Percentiles rank a stretch among this genome's conserved stretches.
phyloP scores from a whole-genome alignment of 1,140 invertebrate genomes.

The Pristionchus pacificus region DNA sequence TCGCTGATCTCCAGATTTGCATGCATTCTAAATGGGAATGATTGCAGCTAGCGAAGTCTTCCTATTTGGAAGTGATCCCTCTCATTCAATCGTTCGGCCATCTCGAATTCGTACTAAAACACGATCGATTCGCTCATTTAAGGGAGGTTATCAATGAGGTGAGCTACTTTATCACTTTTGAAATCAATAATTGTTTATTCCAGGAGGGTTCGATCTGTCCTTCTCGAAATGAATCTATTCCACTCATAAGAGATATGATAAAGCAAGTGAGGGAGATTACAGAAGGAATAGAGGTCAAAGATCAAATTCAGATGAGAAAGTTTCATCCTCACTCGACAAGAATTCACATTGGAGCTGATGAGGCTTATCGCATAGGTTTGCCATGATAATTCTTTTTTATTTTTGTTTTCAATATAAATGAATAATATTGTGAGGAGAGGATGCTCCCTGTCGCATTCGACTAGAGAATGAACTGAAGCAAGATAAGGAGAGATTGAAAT shows the following conservation, averaged over 20 bases:
- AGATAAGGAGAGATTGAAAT: conserved; percentile 16
- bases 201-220: conserved; percentile 58
- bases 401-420: neutral
- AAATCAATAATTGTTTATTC: neutral
- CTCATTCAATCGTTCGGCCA: conserved; percentile 89
- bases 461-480: conserved; percentile 11
- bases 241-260: conserved; percentile 63
- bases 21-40: neutral
- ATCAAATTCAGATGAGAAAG: conserved; percentile 31
- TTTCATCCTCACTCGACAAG: conserved; percentile 26
- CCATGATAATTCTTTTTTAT: neutral
- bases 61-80: conserved; percentile 77
- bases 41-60: conserved; percentile 56
- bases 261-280: conserved; percentile 63
- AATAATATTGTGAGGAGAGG: conserved; percentile 18
- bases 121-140: conserved; percentile 57
- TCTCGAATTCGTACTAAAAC: conserved; percentile 66
- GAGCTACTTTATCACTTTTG: neutral
- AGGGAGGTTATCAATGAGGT: conserved; percentile 59
- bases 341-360: conserved; percentile 63
- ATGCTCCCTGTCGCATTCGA: conserved; percentile 11
- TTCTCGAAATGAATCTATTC: conserved; percentile 60
- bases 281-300: conserved; percentile 47
- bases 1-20: too few species aligned
- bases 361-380: conserved; percentile 49